Conservation (phyloP, 2,113 vertebrate genomes). For the Sinocyclocheilus anophthalmus region DNA sequence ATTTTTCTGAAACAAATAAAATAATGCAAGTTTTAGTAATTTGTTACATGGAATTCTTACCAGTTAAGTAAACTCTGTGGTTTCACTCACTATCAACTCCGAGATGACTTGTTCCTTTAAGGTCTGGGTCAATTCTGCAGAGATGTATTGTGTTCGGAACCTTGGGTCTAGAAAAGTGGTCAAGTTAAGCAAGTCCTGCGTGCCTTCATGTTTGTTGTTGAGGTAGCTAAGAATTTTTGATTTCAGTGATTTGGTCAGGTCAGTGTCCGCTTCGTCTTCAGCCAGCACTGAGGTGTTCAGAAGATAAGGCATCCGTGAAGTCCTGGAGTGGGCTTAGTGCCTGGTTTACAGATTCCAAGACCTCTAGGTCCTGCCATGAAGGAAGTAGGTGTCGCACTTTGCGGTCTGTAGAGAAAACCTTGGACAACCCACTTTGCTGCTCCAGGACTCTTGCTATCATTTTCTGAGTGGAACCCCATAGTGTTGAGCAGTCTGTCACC, state of each 20-base stretch:
- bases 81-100: background rate
- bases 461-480: background rate
- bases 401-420: background rate
- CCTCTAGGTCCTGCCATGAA: background rate
- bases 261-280: background rate
- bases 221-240: background rate
- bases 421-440: background rate
- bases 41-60: background rate
- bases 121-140: background rate
- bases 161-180: background rate
- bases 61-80: background rate
- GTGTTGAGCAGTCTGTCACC: slow-evolving; percentile 8
- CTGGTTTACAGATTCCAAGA: background rate
- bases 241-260: slow-evolving; percentile 18
- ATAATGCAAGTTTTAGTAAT: background rate
- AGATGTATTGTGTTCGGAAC: background rate
- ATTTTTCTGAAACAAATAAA: slow-evolving; percentile 5
- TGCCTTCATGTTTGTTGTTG: background rate
- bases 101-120: background rate
- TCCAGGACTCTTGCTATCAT: slow-evolving; percentile 12
- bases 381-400: background rate
- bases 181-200: background rate
- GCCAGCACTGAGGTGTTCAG: background rate
- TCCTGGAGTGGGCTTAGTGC: background rate
- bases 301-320: background rate